Base-by-base conservation (phyloP, 92 coral and sea anemone genomes). In the Paramuricea clavata region DNA sequence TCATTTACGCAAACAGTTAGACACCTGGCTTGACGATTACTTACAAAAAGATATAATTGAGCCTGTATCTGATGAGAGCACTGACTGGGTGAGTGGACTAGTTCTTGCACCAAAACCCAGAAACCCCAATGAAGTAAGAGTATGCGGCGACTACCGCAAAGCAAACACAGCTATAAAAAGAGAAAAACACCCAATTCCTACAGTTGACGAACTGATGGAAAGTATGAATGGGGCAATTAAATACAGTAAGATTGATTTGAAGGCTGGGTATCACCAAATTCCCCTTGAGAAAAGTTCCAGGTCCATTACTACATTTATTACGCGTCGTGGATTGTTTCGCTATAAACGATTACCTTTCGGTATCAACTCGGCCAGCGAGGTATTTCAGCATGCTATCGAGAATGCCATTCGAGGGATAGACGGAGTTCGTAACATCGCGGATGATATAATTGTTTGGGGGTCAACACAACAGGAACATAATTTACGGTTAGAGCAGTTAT, bases 321-420 rank as follows among this genome's bases (percentile, higher is more conserved):
- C 83, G 0, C 83, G 74, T 69, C 21, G 83, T 27, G 88, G 88
- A 12, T 56, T 85, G 47, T 85, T 85, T 69, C 28, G 83, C 15
- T 85, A 85, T 60, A 74, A 85, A 49, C 43, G 76, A 8, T 31
- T 72, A 39, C 82, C 81, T 33, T 83, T 83, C 12, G 81, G 71
- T 13, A 83, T 85, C 17, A 86, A 78, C 34, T 62, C 81, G 42
- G 89, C 78, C 11, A 65, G 85, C 36, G 84, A 86, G 59, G 85
- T 86, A 61, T 77, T 76, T 32, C 78, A 86, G 47, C 76, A 72
- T 62, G 76, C 85, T 56, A 78, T 69, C 15, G 84, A 49, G 75
- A 78, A 86, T 54, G 78, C 85, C 8, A 86, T 91, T 76, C 83
- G 91, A 78, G 69, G 92, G 60, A 78, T 88, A 78, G 60, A 88